Base-by-base conservation (phyloP, 2,797 vertebrate genomes). In the Poecilia velifera region DNA sequence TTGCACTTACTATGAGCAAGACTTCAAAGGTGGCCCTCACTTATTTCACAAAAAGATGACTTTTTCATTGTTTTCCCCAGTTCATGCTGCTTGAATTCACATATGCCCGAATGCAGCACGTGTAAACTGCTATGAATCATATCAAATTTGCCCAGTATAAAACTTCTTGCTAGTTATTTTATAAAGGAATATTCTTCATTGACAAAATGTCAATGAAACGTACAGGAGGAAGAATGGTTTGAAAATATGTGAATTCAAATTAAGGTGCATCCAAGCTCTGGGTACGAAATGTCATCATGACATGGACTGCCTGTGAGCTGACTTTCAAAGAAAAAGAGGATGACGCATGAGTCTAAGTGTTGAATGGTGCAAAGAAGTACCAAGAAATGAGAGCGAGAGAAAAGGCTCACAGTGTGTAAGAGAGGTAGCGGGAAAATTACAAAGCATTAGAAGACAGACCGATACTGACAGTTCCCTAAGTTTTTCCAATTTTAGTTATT, bases 241-340 rank as follows among this genome's bases (percentile, higher is more conserved):
- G 2, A 87, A 91, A 87, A 87, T 84, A 86, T 85, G 74, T 81
- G 84, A 84, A 84, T 87, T 86, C 36, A 78, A 83, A 85, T 89
- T 77, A 82, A 90, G 70, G 74, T 86, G 51, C 87, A 79, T 88
- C 84, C 76, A 88, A 47, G 78, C 81, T 84, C 36, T 51, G 79
- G 57, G 47, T 59, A 88, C 84, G 77, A 92, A 91, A 93, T 91
- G 89, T 94, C 89, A 92, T 84, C 74, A 81, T 89, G 92, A 94
- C 90, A 92, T 85, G 55, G 79, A 83, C 81, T 79, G 78, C 73
- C 76, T 88, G 87, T 80, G 82, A 88, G 85, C 78, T 81, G 79
- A 83, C 86, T 89, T 92, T 90, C 83, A 91, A 91, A 89, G 88
- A 90, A 91, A 83, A 83, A 64, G 77, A 86, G 75, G 84, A 91